Conservation (phyloP, 2,797 vertebrate species). For the Gallinago stenura region DNA sequence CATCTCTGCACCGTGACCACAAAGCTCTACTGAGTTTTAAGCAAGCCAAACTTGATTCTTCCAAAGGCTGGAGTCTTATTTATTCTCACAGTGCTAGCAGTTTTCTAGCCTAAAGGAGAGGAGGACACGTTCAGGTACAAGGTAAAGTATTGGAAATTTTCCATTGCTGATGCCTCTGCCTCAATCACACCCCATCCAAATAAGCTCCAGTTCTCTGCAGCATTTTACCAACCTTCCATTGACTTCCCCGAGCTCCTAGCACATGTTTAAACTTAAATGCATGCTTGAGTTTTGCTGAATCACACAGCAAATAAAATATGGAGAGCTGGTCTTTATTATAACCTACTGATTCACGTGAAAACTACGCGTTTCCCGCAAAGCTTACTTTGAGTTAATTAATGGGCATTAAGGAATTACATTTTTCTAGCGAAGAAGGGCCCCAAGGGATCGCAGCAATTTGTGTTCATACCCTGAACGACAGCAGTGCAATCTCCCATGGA, state of each 20-base stretch:
- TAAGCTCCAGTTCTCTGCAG: neutral
- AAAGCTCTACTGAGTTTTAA: neutral
- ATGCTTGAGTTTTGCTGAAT: slow-evolving; percentile 59
- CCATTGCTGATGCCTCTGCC: neutral
- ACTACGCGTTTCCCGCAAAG: slow-evolving; percentile 47
- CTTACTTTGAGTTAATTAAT: slow-evolving; percentile 55
- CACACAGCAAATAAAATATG: slow-evolving; percentile 59
- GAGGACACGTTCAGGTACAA: neutral
- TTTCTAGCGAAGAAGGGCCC: slow-evolving; percentile 21
- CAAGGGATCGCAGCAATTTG: slow-evolving; percentile 48
- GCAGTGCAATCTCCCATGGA: slow-evolving; percentile 22
- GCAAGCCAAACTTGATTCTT: neutral
- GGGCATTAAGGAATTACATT: slow-evolving; percentile 55
- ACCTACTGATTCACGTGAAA: slow-evolving; percentile 62
- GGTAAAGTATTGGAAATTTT: neutral
- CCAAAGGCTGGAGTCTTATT: neutral
- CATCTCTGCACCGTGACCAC: neutral
- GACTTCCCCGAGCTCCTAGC: neutral
- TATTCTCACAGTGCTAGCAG: neutral
- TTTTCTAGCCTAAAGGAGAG: neutral
- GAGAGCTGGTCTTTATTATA: slow-evolving; percentile 55
- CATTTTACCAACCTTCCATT: neutral
- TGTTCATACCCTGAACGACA: slow-evolving; percentile 26
- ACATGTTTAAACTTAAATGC: slow-evolving; percentile 22
- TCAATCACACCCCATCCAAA: neutral